Evolutionary conservation across 2,888 invertebrate species (phyloP).

Genomic region (Toxonevra muliebris): DNA sequence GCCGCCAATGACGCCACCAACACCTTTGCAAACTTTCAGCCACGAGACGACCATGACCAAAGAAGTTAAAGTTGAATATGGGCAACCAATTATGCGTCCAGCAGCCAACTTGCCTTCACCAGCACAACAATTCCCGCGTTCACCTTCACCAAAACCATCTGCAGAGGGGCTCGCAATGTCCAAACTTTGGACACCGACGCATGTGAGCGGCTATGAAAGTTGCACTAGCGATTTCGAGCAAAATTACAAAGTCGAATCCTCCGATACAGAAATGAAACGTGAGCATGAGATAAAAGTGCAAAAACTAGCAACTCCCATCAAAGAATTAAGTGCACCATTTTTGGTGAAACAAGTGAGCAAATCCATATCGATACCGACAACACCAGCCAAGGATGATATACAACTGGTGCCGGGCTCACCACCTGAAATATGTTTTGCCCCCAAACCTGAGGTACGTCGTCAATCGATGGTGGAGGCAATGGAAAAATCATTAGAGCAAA

Average conservation of each 20-base stretch:
- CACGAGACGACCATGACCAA: conserved; percentile 54
- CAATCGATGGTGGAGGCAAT: conserved; percentile 70
- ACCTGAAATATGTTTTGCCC: conserved; percentile 74
- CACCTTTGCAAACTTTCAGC: conserved; percentile 43
- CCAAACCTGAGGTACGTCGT: conserved; percentile 65
- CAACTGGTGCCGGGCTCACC: conserved; percentile 74
- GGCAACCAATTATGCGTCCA: conserved; percentile 63
- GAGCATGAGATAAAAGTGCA: conserved; percentile 36
- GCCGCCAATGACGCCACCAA: conserved; percentile 37
- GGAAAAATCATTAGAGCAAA: conserved; percentile 69
- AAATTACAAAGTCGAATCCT: conserved; percentile 42
- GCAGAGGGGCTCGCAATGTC: conserved; percentile 75
- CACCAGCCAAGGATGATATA: conserved; percentile 61
- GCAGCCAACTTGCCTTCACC: conserved; percentile 57
- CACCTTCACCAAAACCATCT: conserved; percentile 70
- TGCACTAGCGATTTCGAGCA: conserved; percentile 51
- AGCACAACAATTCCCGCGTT: conserved; percentile 54
- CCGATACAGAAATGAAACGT: conserved; percentile 51
- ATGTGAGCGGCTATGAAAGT: conserved; percentile 52
- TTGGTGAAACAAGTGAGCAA: conserved; percentile 64
- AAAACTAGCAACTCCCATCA: conserved; percentile 49
- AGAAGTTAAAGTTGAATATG: conserved; percentile 58
- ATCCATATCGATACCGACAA: conserved; percentile 52
- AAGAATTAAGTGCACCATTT: conserved; percentile 66
- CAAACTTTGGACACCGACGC: conserved; percentile 70